phyloP scores from a whole-genome alignment of 2,888 invertebrate species.

The Spatulosminthurus flaviceps region DNA sequence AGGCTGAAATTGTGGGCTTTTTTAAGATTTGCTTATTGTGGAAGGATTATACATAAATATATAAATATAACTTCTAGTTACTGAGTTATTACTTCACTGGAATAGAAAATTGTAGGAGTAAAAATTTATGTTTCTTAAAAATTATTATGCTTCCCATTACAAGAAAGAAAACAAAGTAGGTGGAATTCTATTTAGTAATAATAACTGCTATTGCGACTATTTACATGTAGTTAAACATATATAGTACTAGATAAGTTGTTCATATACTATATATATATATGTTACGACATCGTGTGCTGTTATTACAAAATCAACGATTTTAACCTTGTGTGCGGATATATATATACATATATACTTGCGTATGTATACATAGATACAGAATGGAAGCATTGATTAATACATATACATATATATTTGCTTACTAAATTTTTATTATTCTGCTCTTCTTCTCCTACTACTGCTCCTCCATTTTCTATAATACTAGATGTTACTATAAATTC shows the following conservation, averaged over 20 bases:
- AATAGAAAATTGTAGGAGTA: too few relatives aligned
- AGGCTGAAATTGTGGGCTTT: constrained; percentile 11
- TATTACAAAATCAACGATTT: background rate
- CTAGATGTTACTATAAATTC: too few relatives aligned
- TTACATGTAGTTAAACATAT: background rate
- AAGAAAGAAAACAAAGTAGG: background rate
- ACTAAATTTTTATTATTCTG: constrained; percentile 4
- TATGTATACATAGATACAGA: background rate
- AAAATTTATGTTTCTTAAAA: background rate
- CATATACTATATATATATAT: background rate
- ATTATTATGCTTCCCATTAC: background rate
- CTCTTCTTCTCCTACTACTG: background rate
- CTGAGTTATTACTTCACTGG: too few relatives aligned
- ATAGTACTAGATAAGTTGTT: background rate
- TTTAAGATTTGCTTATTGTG: background rate
- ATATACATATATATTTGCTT: constrained; percentile 16
- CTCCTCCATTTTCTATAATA: background rate
- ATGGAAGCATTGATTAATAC: background rate
- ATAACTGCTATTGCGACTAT: background rate
- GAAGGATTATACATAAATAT: background rate
- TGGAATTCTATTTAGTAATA: background rate
- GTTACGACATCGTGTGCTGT: background rate
- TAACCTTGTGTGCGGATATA: background rate
- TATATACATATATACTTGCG: background rate
- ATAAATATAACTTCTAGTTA: too few relatives aligned